Evolutionary conservation across 2,888 invertebrate genomes (phyloP).

Genomic region (Tetranychus piercei): DNA sequence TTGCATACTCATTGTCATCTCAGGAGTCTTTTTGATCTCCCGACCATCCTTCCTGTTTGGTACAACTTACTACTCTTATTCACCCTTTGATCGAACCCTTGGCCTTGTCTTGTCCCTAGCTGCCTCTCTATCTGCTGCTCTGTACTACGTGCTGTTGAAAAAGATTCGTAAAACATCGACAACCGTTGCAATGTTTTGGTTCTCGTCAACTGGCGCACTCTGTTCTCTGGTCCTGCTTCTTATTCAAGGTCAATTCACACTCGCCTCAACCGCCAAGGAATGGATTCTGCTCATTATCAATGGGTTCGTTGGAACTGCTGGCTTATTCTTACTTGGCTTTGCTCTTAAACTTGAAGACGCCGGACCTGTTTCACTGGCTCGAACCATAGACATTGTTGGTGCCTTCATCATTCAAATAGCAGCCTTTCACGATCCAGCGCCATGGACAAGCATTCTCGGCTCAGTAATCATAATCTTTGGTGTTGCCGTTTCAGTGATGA

Average conservation of each 20-base stretch:
- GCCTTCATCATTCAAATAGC: conserved; percentile 62
- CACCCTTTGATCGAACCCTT: neutral
- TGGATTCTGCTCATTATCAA: neutral
- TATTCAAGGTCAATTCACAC: neutral
- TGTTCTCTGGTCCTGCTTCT: neutral
- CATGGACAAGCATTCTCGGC: conserved; percentile 19
- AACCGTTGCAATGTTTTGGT: neutral
- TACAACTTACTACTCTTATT: neutral
- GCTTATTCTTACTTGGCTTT: conserved; percentile 52
- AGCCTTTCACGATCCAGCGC: conserved; percentile 10
- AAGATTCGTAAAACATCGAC: neutral
- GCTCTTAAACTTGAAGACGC: conserved; percentile 74
- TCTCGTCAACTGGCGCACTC: neutral
- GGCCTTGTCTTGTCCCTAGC: neutral
- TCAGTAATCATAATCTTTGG: conserved; percentile 6
- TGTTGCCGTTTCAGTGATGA: neutral
- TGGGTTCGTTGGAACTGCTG: conserved; percentile 15
- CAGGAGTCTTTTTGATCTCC: conserved; percentile 68
- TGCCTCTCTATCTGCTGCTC: neutral
- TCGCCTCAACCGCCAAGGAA: neutral
- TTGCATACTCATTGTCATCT: conserved; percentile 58
- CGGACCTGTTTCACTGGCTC: conserved; percentile 70
- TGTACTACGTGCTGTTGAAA: neutral
- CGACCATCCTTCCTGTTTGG: conserved; percentile 64
- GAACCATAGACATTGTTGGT: conserved; percentile 73